Percentiles rank a stretch among this genome's conserved stretches.
These are phyloP conservation scores for Nasonia giraulti DNA, from an alignment of 1,140 invertebrate genomes.

Conservation along the genomic window DNA sequence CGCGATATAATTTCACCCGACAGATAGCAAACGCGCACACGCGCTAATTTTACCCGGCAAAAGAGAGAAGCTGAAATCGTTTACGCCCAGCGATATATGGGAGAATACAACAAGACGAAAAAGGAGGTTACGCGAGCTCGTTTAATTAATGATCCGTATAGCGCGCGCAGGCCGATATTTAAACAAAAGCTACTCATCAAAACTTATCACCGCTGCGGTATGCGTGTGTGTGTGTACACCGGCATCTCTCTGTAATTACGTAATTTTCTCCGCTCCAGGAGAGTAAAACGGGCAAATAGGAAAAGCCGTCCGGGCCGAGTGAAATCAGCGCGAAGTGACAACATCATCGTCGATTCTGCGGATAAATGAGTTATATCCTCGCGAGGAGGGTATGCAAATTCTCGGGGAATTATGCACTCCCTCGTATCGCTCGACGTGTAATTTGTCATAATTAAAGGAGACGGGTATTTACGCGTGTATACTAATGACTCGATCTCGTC, in stretches of 20 bases:
- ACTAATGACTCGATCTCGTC: neutral
- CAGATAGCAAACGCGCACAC: neutral
- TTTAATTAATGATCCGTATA: conserved; percentile 39
- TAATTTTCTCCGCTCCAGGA: conserved; percentile 34
- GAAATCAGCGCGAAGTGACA: conserved; percentile 20
- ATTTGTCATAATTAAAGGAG: conserved; percentile 12
- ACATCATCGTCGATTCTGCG: conserved; percentile 17
- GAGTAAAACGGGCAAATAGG: neutral
- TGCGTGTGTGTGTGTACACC: neutral
- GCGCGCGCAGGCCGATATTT: neutral
- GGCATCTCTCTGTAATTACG: conserved; percentile 30
- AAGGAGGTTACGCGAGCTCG: neutral
- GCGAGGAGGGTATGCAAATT: neutral
- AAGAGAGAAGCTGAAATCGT: neutral
- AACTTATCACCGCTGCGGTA: conserved; percentile 15
- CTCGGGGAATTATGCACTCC: neutral
- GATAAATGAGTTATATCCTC: conserved; percentile 7
- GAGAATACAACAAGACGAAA: neutral
- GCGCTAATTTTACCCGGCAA: neutral
- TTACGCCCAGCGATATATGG: neutral
- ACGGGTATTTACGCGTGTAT: neutral
- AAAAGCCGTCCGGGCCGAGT: conserved; percentile 2
- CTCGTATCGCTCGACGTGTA: neutral
- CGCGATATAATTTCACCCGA: neutral
- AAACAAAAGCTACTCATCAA: conserved; percentile 38